Percentiles rank a stretch among this genome's conserved stretches.
Evolutionary conservation across 2,888 invertebrate genomes (phyloP).

Genomic region (Andrena bucephala): DNA sequence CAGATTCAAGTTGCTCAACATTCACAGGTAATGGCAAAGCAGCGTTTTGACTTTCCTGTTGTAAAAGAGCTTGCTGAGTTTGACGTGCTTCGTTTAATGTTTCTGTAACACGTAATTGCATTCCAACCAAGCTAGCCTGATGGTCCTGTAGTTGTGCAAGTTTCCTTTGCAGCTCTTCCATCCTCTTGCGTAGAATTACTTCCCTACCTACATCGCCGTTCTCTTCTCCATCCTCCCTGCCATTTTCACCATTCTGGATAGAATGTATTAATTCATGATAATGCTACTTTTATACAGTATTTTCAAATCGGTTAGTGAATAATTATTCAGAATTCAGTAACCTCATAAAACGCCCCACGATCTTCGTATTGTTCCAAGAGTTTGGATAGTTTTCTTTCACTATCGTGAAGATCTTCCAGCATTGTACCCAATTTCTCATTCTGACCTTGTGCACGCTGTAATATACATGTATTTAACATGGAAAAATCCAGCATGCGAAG

Average conservation of each 20-base stretch:
- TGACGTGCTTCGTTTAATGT: constrained; percentile 83
- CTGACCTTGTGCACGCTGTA: constrained; percentile 83
- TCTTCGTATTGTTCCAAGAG: constrained; percentile 85
- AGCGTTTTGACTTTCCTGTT: constrained; percentile 76
- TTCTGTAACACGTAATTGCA: constrained; percentile 83
- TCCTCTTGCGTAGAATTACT: constrained; percentile 87
- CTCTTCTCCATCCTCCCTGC: constrained; percentile 79
- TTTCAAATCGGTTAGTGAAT: constrained; percentile 6
- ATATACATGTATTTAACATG: constrained; percentile 48
- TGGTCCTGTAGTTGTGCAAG: constrained; percentile 87
- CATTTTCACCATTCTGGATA: constrained; percentile 74
- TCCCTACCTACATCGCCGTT: constrained; percentile 87
- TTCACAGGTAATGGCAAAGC: constrained; percentile 64
- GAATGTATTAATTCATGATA: constrained; percentile 23
- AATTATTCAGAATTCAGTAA: constrained; percentile 64
- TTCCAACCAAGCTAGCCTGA: constrained; percentile 84
- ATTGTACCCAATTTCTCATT: constrained; percentile 88
- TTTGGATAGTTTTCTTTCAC: constrained; percentile 88
- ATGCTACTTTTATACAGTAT: background rate
- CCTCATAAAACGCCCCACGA: constrained; percentile 78
- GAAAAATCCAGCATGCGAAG: background rate
- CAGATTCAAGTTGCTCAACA: constrained; percentile 78
- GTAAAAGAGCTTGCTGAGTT: constrained; percentile 77
- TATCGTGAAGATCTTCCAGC: constrained; percentile 90
- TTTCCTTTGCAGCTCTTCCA: constrained; percentile 88